Evolutionary conservation across 2,113 vertebrate species (phyloP).

Genomic region (Burhinus bistriatus): DNA sequence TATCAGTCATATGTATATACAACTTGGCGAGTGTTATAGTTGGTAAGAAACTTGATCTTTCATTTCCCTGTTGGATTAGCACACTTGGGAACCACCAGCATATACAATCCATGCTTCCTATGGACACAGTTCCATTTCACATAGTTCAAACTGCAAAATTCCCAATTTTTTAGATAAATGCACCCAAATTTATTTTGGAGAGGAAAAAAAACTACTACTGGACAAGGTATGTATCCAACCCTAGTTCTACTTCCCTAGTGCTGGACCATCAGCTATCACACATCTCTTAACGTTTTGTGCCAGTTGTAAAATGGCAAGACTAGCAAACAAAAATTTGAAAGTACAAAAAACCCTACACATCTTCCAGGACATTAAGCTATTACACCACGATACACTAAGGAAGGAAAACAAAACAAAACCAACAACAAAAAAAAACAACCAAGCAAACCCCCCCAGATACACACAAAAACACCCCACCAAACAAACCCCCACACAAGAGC

Average conservation of each 20-base stretch:
- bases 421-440: not conserved
- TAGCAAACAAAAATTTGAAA: not conserved
- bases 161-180: not conserved
- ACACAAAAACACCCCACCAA: not conserved
- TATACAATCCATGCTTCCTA: not conserved
- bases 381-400: not conserved
- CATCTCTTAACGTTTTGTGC: not conserved
- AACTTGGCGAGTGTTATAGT: not conserved
- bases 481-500: not conserved
- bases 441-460: too few relatives aligned
- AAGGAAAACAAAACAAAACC: not conserved
- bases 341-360: not conserved
- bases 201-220: not conserved
- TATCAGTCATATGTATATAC: not conserved
- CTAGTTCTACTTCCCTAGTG: not conserved
- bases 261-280: not conserved
- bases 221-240: fast-evolving
- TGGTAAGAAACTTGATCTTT: not conserved
- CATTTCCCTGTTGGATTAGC: not conserved
- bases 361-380: not conserved
- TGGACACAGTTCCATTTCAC: not conserved
- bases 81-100: not conserved
- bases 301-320: not conserved
- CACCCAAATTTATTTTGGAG: not conserved
- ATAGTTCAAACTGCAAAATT: not conserved